phyloP scores from a whole-genome alignment of 2,888 invertebrate species.

The Dichetophora obliterata region DNA sequence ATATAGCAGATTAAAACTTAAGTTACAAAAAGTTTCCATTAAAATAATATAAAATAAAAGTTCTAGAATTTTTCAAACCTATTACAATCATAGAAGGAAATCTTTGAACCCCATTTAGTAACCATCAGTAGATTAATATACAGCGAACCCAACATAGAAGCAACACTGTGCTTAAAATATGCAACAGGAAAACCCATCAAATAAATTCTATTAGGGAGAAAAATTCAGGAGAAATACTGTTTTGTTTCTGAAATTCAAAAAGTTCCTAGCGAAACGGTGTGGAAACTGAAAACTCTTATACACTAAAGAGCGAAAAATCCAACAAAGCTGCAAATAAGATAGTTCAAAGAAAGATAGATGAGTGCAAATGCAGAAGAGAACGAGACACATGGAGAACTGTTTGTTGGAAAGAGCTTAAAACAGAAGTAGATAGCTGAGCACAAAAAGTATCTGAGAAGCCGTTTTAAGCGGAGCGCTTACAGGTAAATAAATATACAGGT shows the following conservation, averaged over 20 bases:
- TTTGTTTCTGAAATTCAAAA: neutral
- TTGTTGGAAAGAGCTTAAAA: neutral
- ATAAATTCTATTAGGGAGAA: neutral
- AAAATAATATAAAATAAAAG: too few species aligned
- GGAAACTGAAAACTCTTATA: constrained; percentile 19
- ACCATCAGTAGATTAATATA: neutral
- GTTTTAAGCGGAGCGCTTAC: neutral
- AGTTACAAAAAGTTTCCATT: too few species aligned
- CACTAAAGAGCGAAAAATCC: neutral
- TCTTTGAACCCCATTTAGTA: too few species aligned
- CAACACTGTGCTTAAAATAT: neutral
- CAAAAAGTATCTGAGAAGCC: neutral
- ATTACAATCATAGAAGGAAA: too few species aligned
- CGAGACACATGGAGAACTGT: neutral
- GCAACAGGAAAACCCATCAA: constrained; percentile 13
- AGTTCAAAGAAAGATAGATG: too few species aligned
- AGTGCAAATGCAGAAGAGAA: neutral
- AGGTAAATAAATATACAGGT: neutral
- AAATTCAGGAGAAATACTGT: neutral
- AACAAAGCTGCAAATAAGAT: neutral
- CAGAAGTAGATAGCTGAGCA: too few species aligned
- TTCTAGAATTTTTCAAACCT: too few species aligned
- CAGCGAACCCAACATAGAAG: too few species aligned
- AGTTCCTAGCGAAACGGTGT: neutral
- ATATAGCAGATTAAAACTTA: too few species aligned